phyloP scores from a whole-genome alignment of 2,888 invertebrate genomes.

The Volucella bombylans region DNA sequence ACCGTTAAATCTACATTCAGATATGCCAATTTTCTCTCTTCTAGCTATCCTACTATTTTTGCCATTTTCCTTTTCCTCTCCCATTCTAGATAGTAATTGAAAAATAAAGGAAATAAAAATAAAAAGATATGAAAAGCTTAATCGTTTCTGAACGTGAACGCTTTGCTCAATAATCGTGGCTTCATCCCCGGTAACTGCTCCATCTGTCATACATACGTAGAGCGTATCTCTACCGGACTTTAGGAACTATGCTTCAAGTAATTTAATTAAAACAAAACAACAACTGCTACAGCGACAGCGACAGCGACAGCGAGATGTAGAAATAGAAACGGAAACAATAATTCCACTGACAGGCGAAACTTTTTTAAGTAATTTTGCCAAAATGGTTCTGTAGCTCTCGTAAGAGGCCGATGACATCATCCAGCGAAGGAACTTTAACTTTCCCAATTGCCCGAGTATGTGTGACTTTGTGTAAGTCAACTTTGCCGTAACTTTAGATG shows the following conservation, averaged over 20 bases:
- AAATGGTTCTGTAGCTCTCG: constrained; percentile 4
- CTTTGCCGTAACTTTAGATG: constrained; percentile 17
- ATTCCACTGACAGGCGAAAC: constrained; percentile 27
- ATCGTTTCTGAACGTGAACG: constrained; percentile 1
- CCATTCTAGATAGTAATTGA: not conserved
- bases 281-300: too few species aligned
- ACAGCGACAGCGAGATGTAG: not conserved
- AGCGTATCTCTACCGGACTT: not conserved
- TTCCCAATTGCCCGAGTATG: not conserved
- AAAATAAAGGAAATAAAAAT: constrained; percentile 40
- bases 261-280: constrained; percentile 62
- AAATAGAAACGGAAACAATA: constrained; percentile 52
- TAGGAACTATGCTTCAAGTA: constrained; percentile 38
- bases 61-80: not conserved
- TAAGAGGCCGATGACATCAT: constrained; percentile 56
- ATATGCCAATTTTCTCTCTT: constrained; percentile 13
- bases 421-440: constrained; percentile 6
- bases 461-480: constrained; percentile 4
- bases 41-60: not conserved
- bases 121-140: constrained; percentile 29
- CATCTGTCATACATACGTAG: not conserved
- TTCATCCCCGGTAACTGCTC: not conserved
- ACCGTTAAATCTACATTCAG: constrained; percentile 8
- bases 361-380: constrained; percentile 25
- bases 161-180: constrained; percentile 8